Evolutionary conservation across 2,113 vertebrate species (phyloP).

Genomic region (Scomber colias): DNA sequence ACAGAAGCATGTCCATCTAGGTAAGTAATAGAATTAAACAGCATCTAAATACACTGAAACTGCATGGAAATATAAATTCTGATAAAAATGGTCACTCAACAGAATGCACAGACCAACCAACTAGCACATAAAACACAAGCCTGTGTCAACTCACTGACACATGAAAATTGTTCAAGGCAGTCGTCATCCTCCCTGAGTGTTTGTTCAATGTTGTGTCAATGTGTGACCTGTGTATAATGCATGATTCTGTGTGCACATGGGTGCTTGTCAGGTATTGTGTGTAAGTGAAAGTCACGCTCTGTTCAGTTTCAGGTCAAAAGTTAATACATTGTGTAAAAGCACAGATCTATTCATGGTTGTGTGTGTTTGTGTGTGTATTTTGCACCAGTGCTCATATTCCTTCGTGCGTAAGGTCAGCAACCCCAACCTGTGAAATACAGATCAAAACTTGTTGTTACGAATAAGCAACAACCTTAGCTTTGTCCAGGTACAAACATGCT

Average conservation of each 20-base stretch:
- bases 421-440: constrained; percentile 10
- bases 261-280: not conserved
- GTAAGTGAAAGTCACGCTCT: not conserved
- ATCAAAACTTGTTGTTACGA: constrained; percentile 26
- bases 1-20: not conserved
- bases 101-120: not conserved
- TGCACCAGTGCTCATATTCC: constrained; percentile 3
- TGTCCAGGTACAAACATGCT: constrained; percentile 75
- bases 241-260: not conserved
- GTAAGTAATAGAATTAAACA: not conserved
- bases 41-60: constrained; percentile 2
- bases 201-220: not conserved
- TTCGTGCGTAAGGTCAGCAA: constrained; percentile 6
- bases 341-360: not conserved
- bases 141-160: not conserved
- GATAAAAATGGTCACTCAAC: not conserved
- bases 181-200: not conserved
- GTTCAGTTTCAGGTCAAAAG: not conserved
- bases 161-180: not conserved
- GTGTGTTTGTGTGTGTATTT: constrained; percentile 12
- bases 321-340: not conserved
- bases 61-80: not conserved
- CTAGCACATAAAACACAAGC: not conserved
- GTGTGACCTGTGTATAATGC: not conserved
- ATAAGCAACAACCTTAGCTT: constrained; percentile 32